These are phyloP conservation scores for Troides oblongomaculatus DNA, from an alignment of 2,888 invertebrate species.

Conservation along the genomic window DNA sequence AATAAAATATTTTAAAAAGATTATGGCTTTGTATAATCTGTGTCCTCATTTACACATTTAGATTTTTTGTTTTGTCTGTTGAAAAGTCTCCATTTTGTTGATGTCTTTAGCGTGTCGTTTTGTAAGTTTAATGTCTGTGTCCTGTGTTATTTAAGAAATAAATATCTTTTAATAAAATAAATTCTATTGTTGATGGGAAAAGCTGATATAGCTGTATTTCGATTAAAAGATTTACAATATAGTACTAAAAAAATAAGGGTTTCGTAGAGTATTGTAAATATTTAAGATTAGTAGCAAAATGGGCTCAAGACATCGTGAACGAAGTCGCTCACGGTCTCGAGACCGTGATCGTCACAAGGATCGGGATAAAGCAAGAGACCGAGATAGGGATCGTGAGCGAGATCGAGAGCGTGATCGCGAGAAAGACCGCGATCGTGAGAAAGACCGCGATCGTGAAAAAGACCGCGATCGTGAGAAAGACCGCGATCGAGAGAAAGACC, in stretches of 20 bases:
- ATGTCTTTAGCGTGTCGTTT: slow-evolving; percentile 19
- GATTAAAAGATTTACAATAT: not conserved
- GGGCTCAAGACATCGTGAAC: slow-evolving; percentile 79
- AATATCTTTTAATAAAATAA: not conserved
- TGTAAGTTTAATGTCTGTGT: not conserved
- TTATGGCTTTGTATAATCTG: not conserved
- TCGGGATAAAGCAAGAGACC: slow-evolving; percentile 22
- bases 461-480: slow-evolving; percentile 42
- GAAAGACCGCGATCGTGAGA: slow-evolving; percentile 61
- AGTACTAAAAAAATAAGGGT: too few species aligned
- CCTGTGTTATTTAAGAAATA: not conserved
- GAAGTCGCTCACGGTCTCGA: slow-evolving; percentile 70
- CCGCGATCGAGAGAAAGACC: slow-evolving; percentile 49
- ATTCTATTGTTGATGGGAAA: not conserved
- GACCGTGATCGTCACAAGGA: slow-evolving; percentile 42
- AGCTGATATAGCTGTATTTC: not conserved
- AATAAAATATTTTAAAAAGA: too few species aligned
- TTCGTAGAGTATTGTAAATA: not conserved
- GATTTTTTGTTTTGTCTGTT: slow-evolving; percentile 13
- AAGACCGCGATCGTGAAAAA: slow-evolving; percentile 58
- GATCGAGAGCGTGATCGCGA: slow-evolving; percentile 55
- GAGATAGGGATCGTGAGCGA: slow-evolving; percentile 49
- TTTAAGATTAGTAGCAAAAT: slow-evolving; percentile 44
- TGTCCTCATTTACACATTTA: not conserved
- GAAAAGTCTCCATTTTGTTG: slow-evolving; percentile 22